Conservation (phyloP, 2,888 invertebrate genomes). For the Drosophila fulvimacula region DNA sequence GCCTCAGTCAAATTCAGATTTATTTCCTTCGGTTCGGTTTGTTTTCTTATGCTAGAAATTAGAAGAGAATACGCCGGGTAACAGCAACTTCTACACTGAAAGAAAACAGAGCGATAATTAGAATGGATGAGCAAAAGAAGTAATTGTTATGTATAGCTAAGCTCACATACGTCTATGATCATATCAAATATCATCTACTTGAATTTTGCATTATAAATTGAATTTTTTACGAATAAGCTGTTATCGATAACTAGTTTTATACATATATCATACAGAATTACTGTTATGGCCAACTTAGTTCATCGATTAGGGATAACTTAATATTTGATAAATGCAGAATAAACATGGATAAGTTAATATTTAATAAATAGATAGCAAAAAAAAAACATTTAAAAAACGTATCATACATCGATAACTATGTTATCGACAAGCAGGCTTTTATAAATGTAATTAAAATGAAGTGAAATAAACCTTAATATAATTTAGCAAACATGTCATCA, state of each 20-base stretch:
- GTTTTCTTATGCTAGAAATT: slow-evolving; percentile 32
- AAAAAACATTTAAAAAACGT: no score
- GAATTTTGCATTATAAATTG: neutral
- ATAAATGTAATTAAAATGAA: neutral
- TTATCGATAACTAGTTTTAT: no score
- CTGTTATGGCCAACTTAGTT: no score
- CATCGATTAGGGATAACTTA: no score
- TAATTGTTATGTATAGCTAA: neutral
- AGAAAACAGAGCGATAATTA: neutral
- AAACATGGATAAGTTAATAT: no score
- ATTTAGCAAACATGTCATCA: neutral
- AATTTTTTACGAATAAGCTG: neutral
- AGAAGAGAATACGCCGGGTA: slow-evolving; percentile 26
- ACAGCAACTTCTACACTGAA: slow-evolving; percentile 2
- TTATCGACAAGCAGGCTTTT: neutral
- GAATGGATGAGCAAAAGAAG: neutral
- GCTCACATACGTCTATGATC: neutral
- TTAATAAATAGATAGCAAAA: no score
- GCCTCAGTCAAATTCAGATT: slow-evolving; percentile 38
- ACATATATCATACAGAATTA: no score
- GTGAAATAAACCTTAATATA: no score
- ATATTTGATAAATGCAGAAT: no score
- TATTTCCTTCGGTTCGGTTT: slow-evolving; percentile 36
- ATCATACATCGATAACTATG: no score
- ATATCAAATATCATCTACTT: neutral